phyloP scores from a whole-genome alignment of 2,113 vertebrate species.

The Elephantulus edwardii region DNA sequence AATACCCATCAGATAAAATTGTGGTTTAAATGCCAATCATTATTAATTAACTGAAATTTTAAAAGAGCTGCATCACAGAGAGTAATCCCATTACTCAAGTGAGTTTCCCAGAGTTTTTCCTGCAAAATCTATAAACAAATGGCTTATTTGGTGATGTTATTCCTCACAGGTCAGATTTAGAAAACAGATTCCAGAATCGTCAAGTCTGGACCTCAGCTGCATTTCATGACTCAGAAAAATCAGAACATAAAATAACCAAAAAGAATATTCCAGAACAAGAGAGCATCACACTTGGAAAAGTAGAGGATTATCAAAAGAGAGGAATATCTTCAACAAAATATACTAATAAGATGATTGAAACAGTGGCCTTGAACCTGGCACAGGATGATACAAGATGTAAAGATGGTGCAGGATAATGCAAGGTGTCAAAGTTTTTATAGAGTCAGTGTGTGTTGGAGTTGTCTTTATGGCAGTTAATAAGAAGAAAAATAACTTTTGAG shows the following conservation, averaged over 20 bases:
- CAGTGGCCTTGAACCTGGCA: no score
- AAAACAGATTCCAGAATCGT: slow-evolving; percentile 7
- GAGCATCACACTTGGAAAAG: no score
- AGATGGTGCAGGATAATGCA: no score
- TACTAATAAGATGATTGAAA: no score
- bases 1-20: neutral
- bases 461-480: no score
- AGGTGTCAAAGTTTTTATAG: no score
- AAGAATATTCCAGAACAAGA: neutral
- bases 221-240: neutral
- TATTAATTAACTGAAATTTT: slow-evolving; percentile 14
- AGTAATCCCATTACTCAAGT: neutral
- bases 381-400: no score
- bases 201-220: neutral
- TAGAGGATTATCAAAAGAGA: no score
- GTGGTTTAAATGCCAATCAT: neutral
- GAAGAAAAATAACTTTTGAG: no score
- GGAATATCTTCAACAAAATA: no score
- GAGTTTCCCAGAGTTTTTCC: neutral
- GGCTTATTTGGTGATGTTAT: neutral
- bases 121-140: neutral
- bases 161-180: neutral
- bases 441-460: no score
- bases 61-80: neutral
- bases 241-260: neutral